phyloP scores from a whole-genome alignment of 2,888 invertebrate genomes.

The Amphipoea lucens region DNA sequence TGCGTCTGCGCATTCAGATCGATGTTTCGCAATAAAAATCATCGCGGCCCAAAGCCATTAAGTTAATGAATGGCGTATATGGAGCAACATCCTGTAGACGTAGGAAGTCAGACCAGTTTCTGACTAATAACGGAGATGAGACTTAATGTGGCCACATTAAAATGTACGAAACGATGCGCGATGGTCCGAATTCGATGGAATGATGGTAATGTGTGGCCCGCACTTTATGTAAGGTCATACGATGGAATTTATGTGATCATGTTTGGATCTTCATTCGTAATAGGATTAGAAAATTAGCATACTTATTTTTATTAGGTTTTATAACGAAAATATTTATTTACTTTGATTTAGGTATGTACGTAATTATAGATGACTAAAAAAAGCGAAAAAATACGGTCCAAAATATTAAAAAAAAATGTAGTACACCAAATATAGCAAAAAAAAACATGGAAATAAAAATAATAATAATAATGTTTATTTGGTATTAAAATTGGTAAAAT shows the following conservation, averaged over 20 bases:
- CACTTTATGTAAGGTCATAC: conserved; percentile 76
- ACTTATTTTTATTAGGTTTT: conserved; percentile 5
- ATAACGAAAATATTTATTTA: background rate
- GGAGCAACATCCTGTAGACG: conserved; percentile 87
- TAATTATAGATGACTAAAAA: background rate
- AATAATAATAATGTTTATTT: no score
- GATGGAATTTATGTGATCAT: conserved; percentile 33
- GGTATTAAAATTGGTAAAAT: no score
- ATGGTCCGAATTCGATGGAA: conserved; percentile 77
- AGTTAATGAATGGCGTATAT: conserved; percentile 86
- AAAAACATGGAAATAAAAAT: background rate
- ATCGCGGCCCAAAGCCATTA: conserved; percentile 80
- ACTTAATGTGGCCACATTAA: conserved; percentile 69
- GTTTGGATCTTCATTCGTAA: conserved; percentile 33
- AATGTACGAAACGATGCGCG: conserved; percentile 59
- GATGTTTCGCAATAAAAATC: conserved; percentile 83
- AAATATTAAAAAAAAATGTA: background rate
- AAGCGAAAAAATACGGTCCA: background rate
- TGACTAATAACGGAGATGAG: conserved; percentile 86
- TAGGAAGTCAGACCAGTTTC: conserved; percentile 86
- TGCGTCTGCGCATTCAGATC: conserved; percentile 68
- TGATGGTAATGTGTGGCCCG: conserved; percentile 79
- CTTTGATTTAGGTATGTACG: background rate
- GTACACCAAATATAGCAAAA: background rate
- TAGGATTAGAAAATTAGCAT: conserved; percentile 26